Evolutionary conservation across 1,140 invertebrate genomes (phyloP).

Genomic region (Drosophila sturtevanti): DNA sequence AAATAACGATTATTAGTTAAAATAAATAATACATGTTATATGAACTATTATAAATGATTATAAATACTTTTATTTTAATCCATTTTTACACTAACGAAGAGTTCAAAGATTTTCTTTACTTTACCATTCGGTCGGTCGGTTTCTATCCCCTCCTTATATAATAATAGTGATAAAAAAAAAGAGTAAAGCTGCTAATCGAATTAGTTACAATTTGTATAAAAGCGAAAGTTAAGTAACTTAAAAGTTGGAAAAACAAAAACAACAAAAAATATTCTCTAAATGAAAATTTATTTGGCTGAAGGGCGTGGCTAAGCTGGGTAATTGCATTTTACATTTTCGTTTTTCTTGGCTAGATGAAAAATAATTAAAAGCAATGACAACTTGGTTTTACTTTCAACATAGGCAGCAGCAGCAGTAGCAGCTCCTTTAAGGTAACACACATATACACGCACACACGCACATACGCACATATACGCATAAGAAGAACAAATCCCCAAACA

Average conservation of each 20-base stretch:
- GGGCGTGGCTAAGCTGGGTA: constrained; percentile 9
- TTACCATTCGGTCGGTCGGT: too few species aligned
- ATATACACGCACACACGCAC: constrained; percentile 4
- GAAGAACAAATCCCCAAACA: constrained; percentile 69
- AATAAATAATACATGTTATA: too few species aligned
- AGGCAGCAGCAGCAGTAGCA: background rate
- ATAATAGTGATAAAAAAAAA: background rate
- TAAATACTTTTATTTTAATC: too few species aligned
- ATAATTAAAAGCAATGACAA: constrained; percentile 79
- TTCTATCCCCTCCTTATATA: background rate
- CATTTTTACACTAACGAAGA: too few species aligned
- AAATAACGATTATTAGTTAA: constrained; percentile 4
- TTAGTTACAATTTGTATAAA: constrained; percentile 8
- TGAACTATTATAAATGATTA: too few species aligned
- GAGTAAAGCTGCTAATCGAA: constrained; percentile 1
- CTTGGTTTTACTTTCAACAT: constrained; percentile 55
- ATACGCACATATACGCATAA: background rate
- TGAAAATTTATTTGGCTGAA: background rate
- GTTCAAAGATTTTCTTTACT: too few species aligned
- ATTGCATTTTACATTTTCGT: constrained; percentile 2
- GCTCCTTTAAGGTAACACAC: background rate
- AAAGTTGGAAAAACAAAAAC: constrained; percentile 16
- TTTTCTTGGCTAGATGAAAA: constrained; percentile 55
- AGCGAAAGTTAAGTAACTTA: constrained; percentile 36
- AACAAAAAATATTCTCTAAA: background rate